phyloP scores from a whole-genome alignment of 2,797 vertebrate species.

The Xenops minutus region DNA sequence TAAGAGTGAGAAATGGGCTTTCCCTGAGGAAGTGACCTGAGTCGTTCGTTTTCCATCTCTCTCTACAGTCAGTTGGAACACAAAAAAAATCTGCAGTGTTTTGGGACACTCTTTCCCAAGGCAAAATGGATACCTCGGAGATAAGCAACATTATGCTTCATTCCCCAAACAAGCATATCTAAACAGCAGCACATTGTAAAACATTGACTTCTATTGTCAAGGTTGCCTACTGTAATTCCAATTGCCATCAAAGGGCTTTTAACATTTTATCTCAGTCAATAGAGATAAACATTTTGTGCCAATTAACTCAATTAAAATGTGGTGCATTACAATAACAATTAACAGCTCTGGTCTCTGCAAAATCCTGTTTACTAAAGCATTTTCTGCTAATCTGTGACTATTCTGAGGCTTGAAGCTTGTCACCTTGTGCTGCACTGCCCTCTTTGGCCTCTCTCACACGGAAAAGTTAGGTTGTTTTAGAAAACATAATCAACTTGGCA shows the following conservation, averaged over 20 bases:
- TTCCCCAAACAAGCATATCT: not conserved
- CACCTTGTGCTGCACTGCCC: conserved; percentile 55
- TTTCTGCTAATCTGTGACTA: conserved; percentile 10
- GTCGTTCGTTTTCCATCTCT: not conserved
- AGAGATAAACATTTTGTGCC: conserved; percentile 23
- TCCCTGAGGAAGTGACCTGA: not conserved
- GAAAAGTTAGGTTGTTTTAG: not conserved
- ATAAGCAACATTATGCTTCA: not conserved
- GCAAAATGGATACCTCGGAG: conserved; percentile 1
- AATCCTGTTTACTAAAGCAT: conserved; percentile 18
- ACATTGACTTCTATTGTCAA: conserved; percentile 16
- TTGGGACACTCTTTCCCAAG: not conserved
- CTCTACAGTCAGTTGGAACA: not conserved
- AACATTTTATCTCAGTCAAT: conserved; percentile 30
- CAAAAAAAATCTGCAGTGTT: not conserved
- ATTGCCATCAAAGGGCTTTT: conserved; percentile 45
- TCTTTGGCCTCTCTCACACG: conserved; percentile 44
- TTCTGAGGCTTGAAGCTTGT: not conserved
- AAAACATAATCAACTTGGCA: not conserved
- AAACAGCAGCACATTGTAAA: not conserved
- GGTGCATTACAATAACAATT: conserved; percentile 12
- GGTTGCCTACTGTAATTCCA: conserved; percentile 22
- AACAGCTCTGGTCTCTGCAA: not conserved
- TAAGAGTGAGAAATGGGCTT: not conserved
- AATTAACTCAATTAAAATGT: conserved; percentile 51